Conservation (phyloP, 2,888 invertebrate species). For the Drosophila melanosoma region DNA sequence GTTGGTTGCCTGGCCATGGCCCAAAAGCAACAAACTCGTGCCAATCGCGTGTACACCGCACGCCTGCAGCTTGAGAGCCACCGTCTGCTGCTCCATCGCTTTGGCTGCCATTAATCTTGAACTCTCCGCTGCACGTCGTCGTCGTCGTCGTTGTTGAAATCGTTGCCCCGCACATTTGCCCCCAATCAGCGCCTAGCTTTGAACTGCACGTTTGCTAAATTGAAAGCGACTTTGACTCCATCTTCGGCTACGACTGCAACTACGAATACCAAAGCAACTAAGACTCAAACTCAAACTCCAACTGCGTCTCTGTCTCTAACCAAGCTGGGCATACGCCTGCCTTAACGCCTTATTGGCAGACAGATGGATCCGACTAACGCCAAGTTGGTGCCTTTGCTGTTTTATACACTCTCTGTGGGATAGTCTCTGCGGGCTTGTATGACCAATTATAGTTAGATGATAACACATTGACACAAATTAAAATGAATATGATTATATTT, state of each 20-base stretch:
- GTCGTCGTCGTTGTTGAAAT: conserved; percentile 25
- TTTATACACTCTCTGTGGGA: conserved; percentile 33
- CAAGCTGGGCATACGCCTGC: conserved; percentile 66
- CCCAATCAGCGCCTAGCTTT: conserved; percentile 78
- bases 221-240: conserved; percentile 77
- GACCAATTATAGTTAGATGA: not conserved
- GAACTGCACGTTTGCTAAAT: conserved; percentile 80
- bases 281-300: conserved; percentile 36
- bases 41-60: conserved; percentile 85
- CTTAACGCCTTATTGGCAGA: conserved; percentile 66
- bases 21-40: conserved; percentile 81
- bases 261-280: conserved; percentile 16
- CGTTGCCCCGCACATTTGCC: conserved; percentile 73
- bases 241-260: conserved; percentile 38
- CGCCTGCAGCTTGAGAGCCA: conserved; percentile 71
- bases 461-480: not conserved
- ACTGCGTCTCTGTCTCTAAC: conserved; percentile 35
- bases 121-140: conserved; percentile 58
- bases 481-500: not conserved
- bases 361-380: conserved; percentile 46
- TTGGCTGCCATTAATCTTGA: conserved; percentile 75
- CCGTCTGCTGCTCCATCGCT: conserved; percentile 55
- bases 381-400: conserved; percentile 41
- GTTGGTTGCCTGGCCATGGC: conserved; percentile 40
- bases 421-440: not conserved